Conservation (phyloP, 64 coral and sea anemone species). For the Porites australiensis region DNA sequence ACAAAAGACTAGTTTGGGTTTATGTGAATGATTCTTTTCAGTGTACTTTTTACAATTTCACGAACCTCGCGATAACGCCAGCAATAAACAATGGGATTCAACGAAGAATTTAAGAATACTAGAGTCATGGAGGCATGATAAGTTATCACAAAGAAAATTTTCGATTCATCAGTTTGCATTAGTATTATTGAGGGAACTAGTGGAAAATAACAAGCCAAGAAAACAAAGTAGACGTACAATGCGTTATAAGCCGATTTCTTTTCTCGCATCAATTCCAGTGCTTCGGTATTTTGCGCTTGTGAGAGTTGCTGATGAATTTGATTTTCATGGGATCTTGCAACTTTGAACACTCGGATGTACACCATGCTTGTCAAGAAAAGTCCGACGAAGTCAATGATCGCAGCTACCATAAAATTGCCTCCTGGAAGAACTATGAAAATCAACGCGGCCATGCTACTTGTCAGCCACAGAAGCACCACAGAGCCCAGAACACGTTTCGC, state of each 20-base stretch:
- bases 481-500: neutral
- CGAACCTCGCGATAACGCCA: neutral
- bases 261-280: neutral
- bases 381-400: neutral
- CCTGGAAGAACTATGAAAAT: neutral
- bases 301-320: neutral
- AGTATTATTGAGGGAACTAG: neutral
- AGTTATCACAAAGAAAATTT: neutral
- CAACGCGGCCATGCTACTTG: neutral
- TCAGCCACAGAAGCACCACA: neutral
- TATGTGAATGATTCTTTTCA: too few species aligned
- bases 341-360: neutral
- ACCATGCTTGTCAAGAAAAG: neutral
- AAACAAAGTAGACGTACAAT: neutral
- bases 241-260: neutral
- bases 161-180: neutral
- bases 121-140: neutral
- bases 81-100: neutral
- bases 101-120: neutral
- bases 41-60: too few species aligned
- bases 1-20: too few species aligned
- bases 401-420: neutral
- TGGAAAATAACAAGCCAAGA: neutral
- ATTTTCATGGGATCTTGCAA: neutral
- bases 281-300: neutral